These are phyloP conservation scores for Cyanocitta stelleri DNA, from an alignment of 2,113 vertebrate species.

Conservation along the genomic window DNA sequence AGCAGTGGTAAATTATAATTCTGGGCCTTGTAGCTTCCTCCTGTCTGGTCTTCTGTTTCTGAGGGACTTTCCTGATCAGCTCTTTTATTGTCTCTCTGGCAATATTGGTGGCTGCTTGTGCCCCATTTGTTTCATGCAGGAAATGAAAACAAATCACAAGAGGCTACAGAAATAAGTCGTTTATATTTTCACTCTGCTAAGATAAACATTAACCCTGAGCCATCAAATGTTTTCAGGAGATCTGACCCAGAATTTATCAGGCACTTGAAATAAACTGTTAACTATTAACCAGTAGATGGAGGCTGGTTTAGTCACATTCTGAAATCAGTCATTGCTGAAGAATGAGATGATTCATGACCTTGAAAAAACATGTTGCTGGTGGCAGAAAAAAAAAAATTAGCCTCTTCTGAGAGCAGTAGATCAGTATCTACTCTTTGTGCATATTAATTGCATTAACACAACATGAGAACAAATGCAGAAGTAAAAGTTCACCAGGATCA, in stretches of 20 bases:
- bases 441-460: neutral
- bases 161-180: neutral
- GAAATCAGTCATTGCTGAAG: neutral
- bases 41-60: neutral
- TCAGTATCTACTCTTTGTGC: neutral
- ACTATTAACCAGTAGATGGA: slow-evolving; percentile 9
- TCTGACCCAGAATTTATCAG: neutral
- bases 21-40: neutral
- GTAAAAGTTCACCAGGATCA: neutral
- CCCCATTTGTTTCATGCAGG: neutral
- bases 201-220: slow-evolving; percentile 46
- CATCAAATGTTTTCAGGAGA: neutral
- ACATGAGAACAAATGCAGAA: neutral
- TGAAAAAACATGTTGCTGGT: neutral
- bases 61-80: neutral
- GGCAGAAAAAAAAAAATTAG: neutral
- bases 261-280: slow-evolving; percentile 18
- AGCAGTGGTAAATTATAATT: neutral
- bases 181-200: neutral
- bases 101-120: neutral
- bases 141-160: neutral
- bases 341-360: neutral
- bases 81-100: neutral
- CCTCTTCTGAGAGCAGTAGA: neutral
- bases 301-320: neutral